phyloP scores from a whole-genome alignment of 2,113 vertebrate genomes.

The Mus pahari region DNA sequence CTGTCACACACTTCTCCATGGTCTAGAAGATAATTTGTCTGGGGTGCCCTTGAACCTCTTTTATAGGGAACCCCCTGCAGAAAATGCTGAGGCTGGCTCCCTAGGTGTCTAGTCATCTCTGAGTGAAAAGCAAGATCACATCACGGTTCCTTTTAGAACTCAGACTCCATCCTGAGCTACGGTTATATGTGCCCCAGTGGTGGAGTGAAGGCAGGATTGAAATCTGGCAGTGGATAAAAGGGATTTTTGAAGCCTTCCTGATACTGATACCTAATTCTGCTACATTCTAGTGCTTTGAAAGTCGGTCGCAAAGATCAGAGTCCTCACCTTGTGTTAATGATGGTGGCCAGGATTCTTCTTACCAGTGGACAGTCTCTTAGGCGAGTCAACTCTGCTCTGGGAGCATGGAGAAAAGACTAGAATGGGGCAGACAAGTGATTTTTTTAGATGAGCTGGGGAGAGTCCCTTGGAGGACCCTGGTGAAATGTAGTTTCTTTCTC shows the following conservation, averaged over 20 bases:
- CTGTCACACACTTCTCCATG: background rate
- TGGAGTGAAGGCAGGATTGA: background rate
- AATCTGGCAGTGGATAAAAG: background rate
- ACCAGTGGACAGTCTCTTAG: background rate
- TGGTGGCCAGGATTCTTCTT: background rate
- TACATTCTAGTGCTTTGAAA: background rate
- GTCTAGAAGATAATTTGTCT: background rate
- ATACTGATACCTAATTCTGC: background rate
- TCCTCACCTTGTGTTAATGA: background rate
- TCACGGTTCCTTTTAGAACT: background rate
- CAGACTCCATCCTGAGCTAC: background rate
- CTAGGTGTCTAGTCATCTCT: background rate
- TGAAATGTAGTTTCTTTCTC: background rate
- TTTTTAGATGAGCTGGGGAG: background rate
- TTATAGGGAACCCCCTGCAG: conserved; percentile 12
- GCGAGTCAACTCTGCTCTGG: background rate
- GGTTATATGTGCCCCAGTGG: background rate
- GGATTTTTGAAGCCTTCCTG: background rate
- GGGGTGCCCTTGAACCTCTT: background rate
- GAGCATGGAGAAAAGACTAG: background rate
- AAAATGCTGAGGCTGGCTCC: background rate
- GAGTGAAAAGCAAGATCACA: background rate
- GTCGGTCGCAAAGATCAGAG: background rate
- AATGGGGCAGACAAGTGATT: background rate
- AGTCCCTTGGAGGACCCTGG: background rate